Evolutionary conservation across 2,797 vertebrate genomes (phyloP).

Genomic region (Graptemys geographica): DNA sequence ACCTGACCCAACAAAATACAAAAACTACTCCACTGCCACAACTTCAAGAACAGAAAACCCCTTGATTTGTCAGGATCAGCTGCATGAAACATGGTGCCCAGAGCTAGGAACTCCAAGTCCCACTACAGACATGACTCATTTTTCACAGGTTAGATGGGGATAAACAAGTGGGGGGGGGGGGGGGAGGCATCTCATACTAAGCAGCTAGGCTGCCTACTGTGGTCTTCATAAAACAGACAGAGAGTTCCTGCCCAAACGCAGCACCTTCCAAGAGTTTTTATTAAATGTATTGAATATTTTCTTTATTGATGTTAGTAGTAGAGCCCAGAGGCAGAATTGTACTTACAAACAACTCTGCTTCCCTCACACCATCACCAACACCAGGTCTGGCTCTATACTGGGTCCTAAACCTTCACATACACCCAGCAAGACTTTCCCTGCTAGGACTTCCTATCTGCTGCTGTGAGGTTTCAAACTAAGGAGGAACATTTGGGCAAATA

Average conservation of each 20-base stretch:
- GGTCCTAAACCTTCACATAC: not conserved
- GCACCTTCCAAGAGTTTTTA: not conserved
- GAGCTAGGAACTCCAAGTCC: fast-evolving
- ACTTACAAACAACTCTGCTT: not conserved
- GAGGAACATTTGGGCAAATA: too few species aligned
- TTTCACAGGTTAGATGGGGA: not conserved
- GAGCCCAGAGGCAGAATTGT: too few species aligned
- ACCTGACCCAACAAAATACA: not conserved
- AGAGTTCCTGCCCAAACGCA: not conserved
- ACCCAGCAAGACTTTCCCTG: too few species aligned
- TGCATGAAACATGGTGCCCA: not conserved
- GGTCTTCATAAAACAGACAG: not conserved
- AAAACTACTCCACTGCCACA: not conserved
- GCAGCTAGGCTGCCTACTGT: not conserved
- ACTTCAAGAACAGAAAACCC: not conserved
- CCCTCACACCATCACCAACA: fast-evolving
- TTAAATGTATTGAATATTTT: not conserved
- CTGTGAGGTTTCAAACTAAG: too few species aligned
- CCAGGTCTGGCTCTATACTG: not conserved
- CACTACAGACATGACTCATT: not conserved
- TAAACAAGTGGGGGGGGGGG: too few species aligned
- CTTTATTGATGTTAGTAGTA: not conserved
- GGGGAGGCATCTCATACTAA: not conserved
- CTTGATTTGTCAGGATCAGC: too few species aligned
- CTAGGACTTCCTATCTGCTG: too few species aligned